A percentile compares a stretch with the other conserved stretches of the same genome.
phyloP scores from a whole-genome alignment of 2,888 invertebrate genomes.

The Caprella mutica region DNA sequence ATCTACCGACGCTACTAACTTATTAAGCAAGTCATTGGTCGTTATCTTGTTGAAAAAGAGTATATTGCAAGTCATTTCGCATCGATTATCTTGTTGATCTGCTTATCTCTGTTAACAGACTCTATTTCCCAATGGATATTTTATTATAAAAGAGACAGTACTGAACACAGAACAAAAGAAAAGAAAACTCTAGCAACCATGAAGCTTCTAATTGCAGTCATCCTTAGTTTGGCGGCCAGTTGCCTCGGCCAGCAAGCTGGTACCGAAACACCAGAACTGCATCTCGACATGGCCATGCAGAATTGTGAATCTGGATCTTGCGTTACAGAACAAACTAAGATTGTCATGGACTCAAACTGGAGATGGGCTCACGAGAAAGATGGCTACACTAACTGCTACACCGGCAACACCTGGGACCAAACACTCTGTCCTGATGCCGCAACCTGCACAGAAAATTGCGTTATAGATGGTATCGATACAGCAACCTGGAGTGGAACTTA shows the following conservation, averaged over 20 bases:
- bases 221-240: no score
- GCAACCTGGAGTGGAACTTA: slow-evolving; percentile 30
- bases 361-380: slow-evolving; percentile 22
- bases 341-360: slow-evolving; percentile 25
- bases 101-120: no score
- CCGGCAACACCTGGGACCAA: slow-evolving; percentile 23
- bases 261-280: neutral
- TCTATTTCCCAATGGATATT: no score
- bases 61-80: no score
- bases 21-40: no score
- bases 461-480: slow-evolving; percentile 25
- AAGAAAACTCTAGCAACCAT: no score
- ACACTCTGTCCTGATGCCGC: slow-evolving; percentile 19
- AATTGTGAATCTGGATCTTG: slow-evolving; percentile 6
- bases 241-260: slow-evolving; percentile 5
- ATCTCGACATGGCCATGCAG: neutral
- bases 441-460: slow-evolving; percentile 25
- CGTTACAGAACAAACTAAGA: neutral
- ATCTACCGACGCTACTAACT: no score
- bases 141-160: no score
- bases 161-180: no score
- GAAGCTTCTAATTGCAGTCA: no score
- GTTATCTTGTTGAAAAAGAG: no score
- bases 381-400: slow-evolving; percentile 21
- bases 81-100: no score